Evolutionary conservation across 2,797 vertebrate genomes (phyloP), one percentile per base, ranked within the genome.

Genomic region (Spinus pinus): DNA sequence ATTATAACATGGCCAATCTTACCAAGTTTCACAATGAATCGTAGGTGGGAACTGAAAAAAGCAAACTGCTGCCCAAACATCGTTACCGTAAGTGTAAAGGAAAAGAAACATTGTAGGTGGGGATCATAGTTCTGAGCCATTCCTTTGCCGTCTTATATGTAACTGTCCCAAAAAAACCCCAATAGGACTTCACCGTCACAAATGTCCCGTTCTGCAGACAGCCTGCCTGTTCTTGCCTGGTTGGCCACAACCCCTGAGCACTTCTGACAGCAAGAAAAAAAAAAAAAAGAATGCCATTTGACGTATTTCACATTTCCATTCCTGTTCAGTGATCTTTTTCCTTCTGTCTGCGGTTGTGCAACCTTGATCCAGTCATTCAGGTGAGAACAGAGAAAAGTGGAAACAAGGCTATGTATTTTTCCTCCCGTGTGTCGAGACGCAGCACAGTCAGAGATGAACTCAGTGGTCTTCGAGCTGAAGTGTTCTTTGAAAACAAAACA

Each of bases 71-170:
- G 94, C 95, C 96, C 69, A 61, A 95, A 91, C 88, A 89, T 94
- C 20, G 1, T 98, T 98, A 98, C 97, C 46, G 97, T 98, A 97
- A 98, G 83, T 92, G 94, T 93, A 97, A 94, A 95, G 96, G 97
- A 96, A 97, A 97, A 97, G 92, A 97, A 98, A 97, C 91, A 94
- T 33, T 96, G 97, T 98, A 97, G 97, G 97, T 96, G 97, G 97
- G 94, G 94, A 97, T 97, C 33, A 39, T 75, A 94, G 95, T 94
- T 95, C 86, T 86, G 82, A 96, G 94, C 91, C 91, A 95, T 97
- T 95, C 95, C 92, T 97, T 96, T 91, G 78, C 84, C 95, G 91
- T 95, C 57, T 94, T 78, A 37, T 23, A 71, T 88, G 78, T 91
- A 90, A 94, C 90, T 91, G 94, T 94, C 94, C 94, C 78, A 90